Evolutionary conservation across 2,888 invertebrate species (phyloP).

Genomic region (Entomobrya proxima): DNA sequence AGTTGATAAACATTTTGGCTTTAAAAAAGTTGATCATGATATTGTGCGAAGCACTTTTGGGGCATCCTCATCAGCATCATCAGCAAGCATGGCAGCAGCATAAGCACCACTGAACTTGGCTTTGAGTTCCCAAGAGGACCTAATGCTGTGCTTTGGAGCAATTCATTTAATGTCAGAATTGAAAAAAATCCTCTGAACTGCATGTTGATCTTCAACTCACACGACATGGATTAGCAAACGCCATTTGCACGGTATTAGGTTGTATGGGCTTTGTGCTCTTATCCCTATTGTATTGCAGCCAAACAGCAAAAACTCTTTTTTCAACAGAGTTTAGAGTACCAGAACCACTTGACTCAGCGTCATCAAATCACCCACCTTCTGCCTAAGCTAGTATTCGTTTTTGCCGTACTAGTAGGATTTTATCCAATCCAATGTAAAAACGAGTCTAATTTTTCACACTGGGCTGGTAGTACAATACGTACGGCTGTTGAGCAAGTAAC

Average conservation of each 20-base stretch:
- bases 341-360: conserved; percentile 61
- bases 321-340: conserved; percentile 25
- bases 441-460: neutral
- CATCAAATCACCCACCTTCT: conserved; percentile 9
- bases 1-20: conserved; percentile 32
- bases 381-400: neutral
- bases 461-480: neutral
- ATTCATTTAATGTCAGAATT: neutral
- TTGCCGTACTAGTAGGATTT: neutral
- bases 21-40: conserved; percentile 11
- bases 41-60: neutral
- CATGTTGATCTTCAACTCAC: conserved; percentile 29
- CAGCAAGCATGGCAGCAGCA: neutral
- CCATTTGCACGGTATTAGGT: neutral
- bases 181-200: neutral
- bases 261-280: neutral
- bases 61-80: neutral
- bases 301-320: neutral
- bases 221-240: conserved; percentile 38
- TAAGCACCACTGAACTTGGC: neutral
- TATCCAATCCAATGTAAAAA: conserved; percentile 13
- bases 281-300: neutral
- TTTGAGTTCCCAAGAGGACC: conserved; percentile 6
- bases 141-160: neutral
- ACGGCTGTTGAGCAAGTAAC: conserved; percentile 40